phyloP scores from a whole-genome alignment of 2,113 vertebrate species.

The Galbula dea region DNA sequence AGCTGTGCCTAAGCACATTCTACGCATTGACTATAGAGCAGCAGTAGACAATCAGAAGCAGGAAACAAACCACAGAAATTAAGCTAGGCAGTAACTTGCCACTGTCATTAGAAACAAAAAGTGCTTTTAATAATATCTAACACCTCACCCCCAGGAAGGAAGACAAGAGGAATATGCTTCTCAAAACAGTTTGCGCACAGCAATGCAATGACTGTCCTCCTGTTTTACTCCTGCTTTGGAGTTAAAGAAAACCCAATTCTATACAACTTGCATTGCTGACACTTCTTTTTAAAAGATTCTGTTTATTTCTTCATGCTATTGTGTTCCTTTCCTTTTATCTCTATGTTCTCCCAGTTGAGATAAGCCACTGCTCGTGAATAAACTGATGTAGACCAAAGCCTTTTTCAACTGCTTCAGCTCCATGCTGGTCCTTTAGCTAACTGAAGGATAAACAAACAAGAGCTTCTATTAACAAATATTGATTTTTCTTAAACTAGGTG shows the following conservation, averaged over 20 bases:
- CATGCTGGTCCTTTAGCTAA: neutral
- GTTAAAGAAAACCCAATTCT: neutral
- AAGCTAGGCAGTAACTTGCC: neutral
- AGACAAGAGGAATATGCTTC: neutral
- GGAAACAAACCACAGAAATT: neutral
- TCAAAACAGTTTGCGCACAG: neutral
- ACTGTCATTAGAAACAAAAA: neutral
- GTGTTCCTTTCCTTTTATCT: neutral
- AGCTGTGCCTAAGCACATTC: neutral
- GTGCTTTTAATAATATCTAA: neutral
- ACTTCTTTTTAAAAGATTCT: neutral
- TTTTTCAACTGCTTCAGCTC: neutral
- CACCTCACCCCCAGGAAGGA: neutral
- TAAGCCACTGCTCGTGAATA: neutral
- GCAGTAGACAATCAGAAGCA: neutral
- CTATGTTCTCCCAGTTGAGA: neutral
- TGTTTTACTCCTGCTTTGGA: neutral
- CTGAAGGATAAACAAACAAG: neutral
- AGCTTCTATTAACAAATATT: constrained; percentile 7
- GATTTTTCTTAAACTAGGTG: neutral
- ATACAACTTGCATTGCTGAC: neutral
- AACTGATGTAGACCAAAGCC: neutral
- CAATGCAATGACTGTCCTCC: accelerated
- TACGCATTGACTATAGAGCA: neutral
- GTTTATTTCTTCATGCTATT: neutral